Conservation (phyloP, 2,888 invertebrate genomes). For the Hermaeophaga mercurialis region DNA sequence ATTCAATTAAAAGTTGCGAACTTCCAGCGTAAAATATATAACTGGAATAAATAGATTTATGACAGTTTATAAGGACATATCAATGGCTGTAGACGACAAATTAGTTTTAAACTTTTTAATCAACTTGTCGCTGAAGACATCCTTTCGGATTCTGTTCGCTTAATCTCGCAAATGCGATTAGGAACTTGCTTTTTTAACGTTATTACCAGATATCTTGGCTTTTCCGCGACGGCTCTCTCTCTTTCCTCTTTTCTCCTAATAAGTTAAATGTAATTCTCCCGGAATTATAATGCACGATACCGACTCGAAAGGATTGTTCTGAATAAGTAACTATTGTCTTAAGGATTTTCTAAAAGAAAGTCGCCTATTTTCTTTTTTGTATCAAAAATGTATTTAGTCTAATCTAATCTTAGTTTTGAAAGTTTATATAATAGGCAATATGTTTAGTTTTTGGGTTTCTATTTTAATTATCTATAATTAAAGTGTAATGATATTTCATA, state of each 20-base stretch:
- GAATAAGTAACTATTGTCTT: no score
- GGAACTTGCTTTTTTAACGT: slow-evolving; percentile 42
- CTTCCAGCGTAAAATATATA: slow-evolving; percentile 47
- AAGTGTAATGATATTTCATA: no score
- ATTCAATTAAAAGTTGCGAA: slow-evolving; percentile 52
- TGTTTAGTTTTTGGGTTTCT: no score
- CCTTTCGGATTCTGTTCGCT: slow-evolving; percentile 44
- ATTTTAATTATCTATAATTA: no score
- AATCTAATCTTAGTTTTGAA: no score
- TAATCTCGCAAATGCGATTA: slow-evolving; percentile 48
- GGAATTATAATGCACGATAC: no score
- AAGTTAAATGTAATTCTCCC: slow-evolving; percentile 12
- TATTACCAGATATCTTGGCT: slow-evolving; percentile 33
- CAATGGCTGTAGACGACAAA: slow-evolving; percentile 54
- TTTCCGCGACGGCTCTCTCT: slow-evolving; percentile 3
- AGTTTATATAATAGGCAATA: no score
- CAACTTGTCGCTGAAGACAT: slow-evolving; percentile 52
- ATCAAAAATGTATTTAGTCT: no score
- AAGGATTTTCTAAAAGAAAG: no score
- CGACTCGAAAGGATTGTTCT: no score
- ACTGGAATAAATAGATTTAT: slow-evolving; percentile 53
- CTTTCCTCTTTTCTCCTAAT: background rate
- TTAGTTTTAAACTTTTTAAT: slow-evolving; percentile 56
- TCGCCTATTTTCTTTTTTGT: no score
- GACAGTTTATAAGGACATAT: slow-evolving; percentile 53